phyloP scores from a whole-genome alignment of 2,797 vertebrate species.

The Rhinella marina region DNA sequence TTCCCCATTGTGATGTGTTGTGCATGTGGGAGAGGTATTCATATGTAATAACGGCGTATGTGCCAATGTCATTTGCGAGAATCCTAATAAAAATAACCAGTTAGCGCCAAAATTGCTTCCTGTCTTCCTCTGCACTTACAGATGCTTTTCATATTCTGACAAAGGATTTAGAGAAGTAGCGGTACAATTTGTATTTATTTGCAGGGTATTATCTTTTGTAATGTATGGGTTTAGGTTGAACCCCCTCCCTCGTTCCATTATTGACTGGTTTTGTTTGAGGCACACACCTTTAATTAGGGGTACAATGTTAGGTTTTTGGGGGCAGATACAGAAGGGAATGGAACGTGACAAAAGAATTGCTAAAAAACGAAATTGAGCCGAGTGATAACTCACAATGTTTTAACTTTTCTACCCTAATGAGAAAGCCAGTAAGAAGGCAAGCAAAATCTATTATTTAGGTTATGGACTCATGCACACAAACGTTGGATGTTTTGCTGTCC shows the following conservation, averaged over 20 bases:
- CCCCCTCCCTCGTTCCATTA: not conserved
- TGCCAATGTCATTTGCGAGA: conserved; percentile 6
- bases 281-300: not conserved
- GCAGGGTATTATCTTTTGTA: not conserved
- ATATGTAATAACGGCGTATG: conserved; percentile 47
- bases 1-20: conserved; percentile 33
- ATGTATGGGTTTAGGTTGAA: not conserved
- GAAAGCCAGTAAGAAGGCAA: not conserved
- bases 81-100: conserved; percentile 12
- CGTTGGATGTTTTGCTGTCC: too few species aligned
- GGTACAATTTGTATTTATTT: not conserved
- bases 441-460: too few species aligned
- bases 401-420: not conserved
- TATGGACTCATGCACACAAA: too few species aligned
- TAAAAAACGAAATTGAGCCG: not conserved
- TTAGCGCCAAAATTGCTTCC: conserved; percentile 30
- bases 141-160: not conserved
- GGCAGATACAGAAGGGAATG: not conserved
- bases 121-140: not conserved
- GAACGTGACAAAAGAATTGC: not conserved
- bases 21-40: conserved; percentile 47
- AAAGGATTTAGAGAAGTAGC: not conserved
- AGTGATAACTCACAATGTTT: not conserved
- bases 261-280: not conserved
- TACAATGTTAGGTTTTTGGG: conserved; percentile 13